A percentile compares a stretch with the other conserved stretches of the same genome.
These are phyloP conservation scores for Anolis carolinensis DNA, from an alignment of 2,113 vertebrate genomes.

Conservation along the genomic window DNA sequence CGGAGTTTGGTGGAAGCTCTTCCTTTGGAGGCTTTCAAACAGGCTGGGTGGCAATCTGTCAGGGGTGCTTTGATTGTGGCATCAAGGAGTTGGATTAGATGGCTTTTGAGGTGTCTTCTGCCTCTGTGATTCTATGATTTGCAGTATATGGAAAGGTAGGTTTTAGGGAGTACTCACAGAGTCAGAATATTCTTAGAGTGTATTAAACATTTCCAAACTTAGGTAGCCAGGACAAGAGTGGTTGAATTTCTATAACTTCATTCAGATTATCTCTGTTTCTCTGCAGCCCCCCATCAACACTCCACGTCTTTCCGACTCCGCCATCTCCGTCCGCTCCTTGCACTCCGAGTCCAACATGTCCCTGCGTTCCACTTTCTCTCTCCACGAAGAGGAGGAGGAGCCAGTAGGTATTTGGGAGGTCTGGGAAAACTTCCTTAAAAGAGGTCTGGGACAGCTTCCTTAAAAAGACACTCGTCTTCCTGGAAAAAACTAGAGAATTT, in stretches of 20 bases:
- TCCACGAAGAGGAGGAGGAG: conserved; percentile 98
- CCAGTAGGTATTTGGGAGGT: conserved; percentile 77
- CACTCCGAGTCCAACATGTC: conserved; percentile 99
- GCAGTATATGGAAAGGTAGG: background rate
- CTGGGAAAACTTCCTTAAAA: conserved; percentile 24
- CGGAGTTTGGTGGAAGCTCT: too few species aligned
- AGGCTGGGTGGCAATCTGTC: too few species aligned
- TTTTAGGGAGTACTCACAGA: too few species aligned
- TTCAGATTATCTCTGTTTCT: background rate
- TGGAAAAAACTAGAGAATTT: too few species aligned
- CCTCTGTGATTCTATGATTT: background rate
- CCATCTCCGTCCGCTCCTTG: conserved; percentile 94
- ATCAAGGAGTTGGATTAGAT: too few species aligned
- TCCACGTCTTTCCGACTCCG: conserved; percentile 92
- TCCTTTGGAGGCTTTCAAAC: too few species aligned
- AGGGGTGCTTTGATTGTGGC: too few species aligned
- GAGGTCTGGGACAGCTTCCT: too few species aligned
- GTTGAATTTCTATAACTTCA: background rate
- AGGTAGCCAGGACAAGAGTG: background rate
- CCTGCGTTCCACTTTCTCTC: conserved; percentile 94
- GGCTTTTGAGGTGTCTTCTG: too few species aligned
- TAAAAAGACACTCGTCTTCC: too few species aligned
- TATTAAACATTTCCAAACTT: background rate
- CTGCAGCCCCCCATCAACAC: conserved; percentile 86
- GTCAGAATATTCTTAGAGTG: background rate